Evolutionary conservation across 2,113 vertebrate species (phyloP).

Genomic region (Okapia johnstoni): DNA sequence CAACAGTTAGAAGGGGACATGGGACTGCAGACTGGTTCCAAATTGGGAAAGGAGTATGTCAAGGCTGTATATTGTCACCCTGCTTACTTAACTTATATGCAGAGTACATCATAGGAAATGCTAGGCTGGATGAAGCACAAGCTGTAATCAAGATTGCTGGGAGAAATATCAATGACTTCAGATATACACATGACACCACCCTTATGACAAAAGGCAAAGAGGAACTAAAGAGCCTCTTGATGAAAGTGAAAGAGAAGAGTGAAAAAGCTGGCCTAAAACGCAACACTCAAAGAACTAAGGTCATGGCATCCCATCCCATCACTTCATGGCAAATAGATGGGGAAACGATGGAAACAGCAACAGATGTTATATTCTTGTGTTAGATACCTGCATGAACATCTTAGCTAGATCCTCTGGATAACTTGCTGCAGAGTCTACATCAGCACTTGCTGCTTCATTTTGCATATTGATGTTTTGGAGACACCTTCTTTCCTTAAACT

Average conservation of each 20-base stretch:
- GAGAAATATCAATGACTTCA: neutral
- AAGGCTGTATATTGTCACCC: neutral
- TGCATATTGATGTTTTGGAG: neutral
- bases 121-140: neutral
- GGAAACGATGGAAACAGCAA: neutral
- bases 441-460: neutral
- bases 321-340: neutral
- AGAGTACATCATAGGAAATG: neutral
- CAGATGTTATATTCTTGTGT: neutral
- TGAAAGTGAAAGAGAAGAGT: neutral
- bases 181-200: neutral
- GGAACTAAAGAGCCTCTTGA: neutral
- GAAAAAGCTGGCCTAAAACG: neutral
- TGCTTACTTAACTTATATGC: neutral
- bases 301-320: neutral
- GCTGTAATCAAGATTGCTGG: neutral
- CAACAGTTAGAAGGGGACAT: neutral
- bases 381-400: neutral
- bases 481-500: neutral
- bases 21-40: neutral
- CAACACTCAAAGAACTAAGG: neutral
- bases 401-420: neutral
- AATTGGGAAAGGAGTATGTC: neutral
- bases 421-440: neutral
- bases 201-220: neutral